A percentile compares a stretch with the other conserved stretches of the same genome.
Evolutionary conservation across 2,113 vertebrate genomes (phyloP).

Genomic region (Fregata magnificens): DNA sequence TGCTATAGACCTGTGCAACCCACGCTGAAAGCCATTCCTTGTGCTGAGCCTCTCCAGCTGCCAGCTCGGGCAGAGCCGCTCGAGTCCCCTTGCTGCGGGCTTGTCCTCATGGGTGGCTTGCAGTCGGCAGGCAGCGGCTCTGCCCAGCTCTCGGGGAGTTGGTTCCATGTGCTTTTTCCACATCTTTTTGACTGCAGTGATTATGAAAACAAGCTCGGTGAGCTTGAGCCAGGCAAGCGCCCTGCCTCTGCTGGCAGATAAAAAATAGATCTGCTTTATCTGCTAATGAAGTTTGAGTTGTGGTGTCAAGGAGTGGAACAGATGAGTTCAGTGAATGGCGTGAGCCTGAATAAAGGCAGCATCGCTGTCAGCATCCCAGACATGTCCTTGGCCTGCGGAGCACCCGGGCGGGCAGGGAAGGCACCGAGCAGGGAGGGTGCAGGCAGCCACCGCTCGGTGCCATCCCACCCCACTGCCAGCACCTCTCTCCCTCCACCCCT

Average conservation of each 20-base stretch:
- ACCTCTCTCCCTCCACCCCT: neutral
- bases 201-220: neutral
- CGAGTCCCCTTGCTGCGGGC: neutral
- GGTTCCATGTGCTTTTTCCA: neutral
- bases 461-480: neutral
- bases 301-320: neutral
- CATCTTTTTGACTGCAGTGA: neutral
- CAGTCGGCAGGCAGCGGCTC: too few species aligned
- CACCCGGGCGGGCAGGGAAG: too few species aligned
- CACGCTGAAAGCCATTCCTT: neutral
- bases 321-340: neutral
- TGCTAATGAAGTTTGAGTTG: neutral
- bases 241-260: neutral
- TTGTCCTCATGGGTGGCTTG: neutral
- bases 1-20: neutral
- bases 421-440: neutral
- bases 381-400: neutral
- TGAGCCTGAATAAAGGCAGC: neutral
- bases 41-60: neutral
- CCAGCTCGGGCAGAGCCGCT: neutral
- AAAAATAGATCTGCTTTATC: neutral
- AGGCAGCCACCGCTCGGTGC: rapidly evolving
- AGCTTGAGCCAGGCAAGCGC: rapidly evolving
- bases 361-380: neutral
- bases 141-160: neutral